These are phyloP conservation scores for Platyscapa corneri DNA, from an alignment of 1,140 invertebrate genomes.

Conservation along the genomic window DNA sequence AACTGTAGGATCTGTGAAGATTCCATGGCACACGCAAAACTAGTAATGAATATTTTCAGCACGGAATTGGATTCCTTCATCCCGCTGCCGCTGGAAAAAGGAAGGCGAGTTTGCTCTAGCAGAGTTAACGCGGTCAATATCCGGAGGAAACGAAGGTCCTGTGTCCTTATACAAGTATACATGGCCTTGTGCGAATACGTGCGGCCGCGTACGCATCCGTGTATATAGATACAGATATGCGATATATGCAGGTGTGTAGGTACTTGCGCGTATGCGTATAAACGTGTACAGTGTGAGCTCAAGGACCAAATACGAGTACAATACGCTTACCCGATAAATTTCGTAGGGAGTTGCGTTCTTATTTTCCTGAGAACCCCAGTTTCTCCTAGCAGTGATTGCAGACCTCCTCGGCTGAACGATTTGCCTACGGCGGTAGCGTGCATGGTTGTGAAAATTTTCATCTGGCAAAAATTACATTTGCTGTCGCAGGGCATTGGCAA, in stretches of 20 bases:
- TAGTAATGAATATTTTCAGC: neutral
- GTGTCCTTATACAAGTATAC: too few species aligned
- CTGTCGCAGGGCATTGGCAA: neutral
- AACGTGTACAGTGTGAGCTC: too few species aligned
- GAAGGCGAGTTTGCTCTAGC: neutral
- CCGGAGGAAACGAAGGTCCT: neutral
- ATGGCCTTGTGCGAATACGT: too few species aligned
- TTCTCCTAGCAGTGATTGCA: neutral
- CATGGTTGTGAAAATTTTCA: neutral
- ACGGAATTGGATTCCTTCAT: neutral
- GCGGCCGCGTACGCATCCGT: too few species aligned
- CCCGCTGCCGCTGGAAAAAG: neutral
- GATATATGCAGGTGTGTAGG: too few species aligned
- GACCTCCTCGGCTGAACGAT: neutral
- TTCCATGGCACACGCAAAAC: neutral
- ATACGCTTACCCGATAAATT: neutral
- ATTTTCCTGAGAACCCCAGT: neutral
- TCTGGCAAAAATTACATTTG: neutral
- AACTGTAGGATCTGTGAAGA: neutral
- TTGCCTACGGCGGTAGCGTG: neutral
- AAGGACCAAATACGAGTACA: neutral
- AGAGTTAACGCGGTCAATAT: neutral
- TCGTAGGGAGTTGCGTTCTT: neutral
- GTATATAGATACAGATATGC: too few species aligned
- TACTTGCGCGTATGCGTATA: too few species aligned